Evolutionary conservation across 2,797 vertebrate genomes (phyloP).

Genomic region (Babyrousa celebensis): DNA sequence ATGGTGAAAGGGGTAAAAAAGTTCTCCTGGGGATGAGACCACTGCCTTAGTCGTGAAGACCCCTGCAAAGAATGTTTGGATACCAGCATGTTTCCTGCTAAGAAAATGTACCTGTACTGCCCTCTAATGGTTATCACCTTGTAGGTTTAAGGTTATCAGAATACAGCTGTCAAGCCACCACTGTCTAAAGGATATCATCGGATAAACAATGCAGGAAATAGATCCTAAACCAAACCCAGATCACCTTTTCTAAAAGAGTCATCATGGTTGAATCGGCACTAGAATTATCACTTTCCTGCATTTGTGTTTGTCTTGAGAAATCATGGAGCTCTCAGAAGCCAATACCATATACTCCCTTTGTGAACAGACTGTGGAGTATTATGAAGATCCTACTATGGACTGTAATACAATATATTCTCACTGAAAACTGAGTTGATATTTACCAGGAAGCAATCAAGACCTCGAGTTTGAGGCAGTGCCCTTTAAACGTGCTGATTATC

Average conservation of each 20-base stretch:
- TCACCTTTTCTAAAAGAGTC: slow-evolving; percentile 48
- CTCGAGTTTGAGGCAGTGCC: background rate
- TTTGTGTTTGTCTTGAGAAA: slow-evolving; percentile 74
- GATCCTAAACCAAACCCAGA: slow-evolving; percentile 59
- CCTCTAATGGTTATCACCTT: slow-evolving; percentile 86
- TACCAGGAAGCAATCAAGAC: slow-evolving; percentile 52
- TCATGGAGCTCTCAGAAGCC: slow-evolving; percentile 70
- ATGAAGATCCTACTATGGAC: slow-evolving; percentile 56
- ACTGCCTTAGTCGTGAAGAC: background rate
- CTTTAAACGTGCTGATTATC: slow-evolving; percentile 61
- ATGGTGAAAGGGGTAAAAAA: accelerated
- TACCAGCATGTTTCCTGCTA: slow-evolving; percentile 8
- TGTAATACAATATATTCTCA: slow-evolving; percentile 55
- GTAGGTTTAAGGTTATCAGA: slow-evolving; percentile 36
- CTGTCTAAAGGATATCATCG: background rate
- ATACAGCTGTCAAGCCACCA: background rate
- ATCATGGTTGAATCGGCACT: slow-evolving; percentile 22
- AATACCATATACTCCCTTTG: slow-evolving; percentile 21
- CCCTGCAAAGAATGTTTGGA: background rate
- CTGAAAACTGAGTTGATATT: slow-evolving; percentile 45
- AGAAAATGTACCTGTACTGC: slow-evolving; percentile 88
- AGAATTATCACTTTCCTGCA: slow-evolving; percentile 10
- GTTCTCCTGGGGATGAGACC: background rate
- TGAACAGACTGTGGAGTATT: slow-evolving; percentile 54
- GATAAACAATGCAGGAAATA: slow-evolving; percentile 21